A percentile compares a stretch with the other conserved stretches of the same genome.
phyloP scores from a whole-genome alignment of 2,888 invertebrate species.

The Ceratothoa steindachneri region DNA sequence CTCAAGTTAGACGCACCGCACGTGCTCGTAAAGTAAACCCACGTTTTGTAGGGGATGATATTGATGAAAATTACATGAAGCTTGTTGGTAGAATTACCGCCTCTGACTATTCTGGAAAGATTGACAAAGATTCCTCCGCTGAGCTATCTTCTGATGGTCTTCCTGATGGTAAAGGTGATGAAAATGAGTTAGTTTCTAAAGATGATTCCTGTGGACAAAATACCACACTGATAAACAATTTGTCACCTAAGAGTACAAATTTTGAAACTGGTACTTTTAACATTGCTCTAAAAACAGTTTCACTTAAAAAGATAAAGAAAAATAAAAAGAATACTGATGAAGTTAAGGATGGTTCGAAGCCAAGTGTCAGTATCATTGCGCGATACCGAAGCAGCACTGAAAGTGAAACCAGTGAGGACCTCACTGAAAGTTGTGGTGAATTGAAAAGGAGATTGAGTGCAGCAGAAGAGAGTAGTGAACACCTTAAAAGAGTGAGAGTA shows the following conservation, averaged over 20 bases:
- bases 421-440: background rate
- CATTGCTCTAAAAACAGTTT: background rate
- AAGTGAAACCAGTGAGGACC: background rate
- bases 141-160: background rate
- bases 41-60: constrained; percentile 35
- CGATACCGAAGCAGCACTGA: constrained; percentile 1
- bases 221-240: no score
- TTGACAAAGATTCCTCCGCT: background rate
- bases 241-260: no score
- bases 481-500: background rate
- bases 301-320: background rate
- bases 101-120: constrained; percentile 19
- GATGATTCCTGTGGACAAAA: no score
- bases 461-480: background rate
- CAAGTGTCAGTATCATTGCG: background rate
- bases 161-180: background rate
- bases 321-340: background rate
- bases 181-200: no score
- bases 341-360: background rate
- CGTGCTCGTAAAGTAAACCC: constrained; percentile 41
- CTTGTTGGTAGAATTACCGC: constrained; percentile 30
- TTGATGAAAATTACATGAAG: constrained; percentile 32
- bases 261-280: background rate
- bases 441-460: background rate
- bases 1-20: constrained; percentile 34